phyloP scores from a whole-genome alignment of 35 echinoderm and acorn worm genomes.

The Eucidaris tribuloides region DNA sequence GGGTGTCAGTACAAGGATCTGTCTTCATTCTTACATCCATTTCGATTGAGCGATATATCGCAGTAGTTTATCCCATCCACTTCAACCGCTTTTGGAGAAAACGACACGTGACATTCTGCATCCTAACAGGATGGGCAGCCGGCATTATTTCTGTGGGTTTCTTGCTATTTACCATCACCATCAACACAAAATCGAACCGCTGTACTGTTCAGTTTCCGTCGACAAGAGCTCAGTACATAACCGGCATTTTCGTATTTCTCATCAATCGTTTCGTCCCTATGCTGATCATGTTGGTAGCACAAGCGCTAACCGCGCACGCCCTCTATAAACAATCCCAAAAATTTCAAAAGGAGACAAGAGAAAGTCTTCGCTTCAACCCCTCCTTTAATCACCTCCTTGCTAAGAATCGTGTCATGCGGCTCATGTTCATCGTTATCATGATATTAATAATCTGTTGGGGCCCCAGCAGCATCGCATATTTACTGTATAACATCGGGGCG shows the following conservation, averaged over 20 bases:
- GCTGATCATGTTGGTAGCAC: constrained; percentile 73
- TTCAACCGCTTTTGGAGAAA: constrained; percentile 45
- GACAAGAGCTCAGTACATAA: not conserved
- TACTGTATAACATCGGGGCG: constrained; percentile 59
- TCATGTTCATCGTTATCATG: constrained; percentile 69
- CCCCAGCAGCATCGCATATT: constrained; percentile 45
- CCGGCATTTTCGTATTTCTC: constrained; percentile 49
- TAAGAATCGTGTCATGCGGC: constrained; percentile 55
- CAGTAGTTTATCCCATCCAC: constrained; percentile 67
- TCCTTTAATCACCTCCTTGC: constrained; percentile 33
- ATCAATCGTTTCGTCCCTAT: constrained; percentile 67
- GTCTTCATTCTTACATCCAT: constrained; percentile 65
- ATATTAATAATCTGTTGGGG: constrained; percentile 85
- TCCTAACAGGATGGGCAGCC: constrained; percentile 27
- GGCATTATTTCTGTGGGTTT: constrained; percentile 31
- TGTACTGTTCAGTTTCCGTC: constrained; percentile 44
- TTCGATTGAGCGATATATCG: constrained; percentile 71
- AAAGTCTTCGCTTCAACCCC: too few relatives aligned
- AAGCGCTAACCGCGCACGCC: too few relatives aligned
- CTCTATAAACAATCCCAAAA: constrained; percentile 23
- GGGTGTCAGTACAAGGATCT: constrained; percentile 64
- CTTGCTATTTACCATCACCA: constrained; percentile 19
- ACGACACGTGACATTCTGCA: constrained; percentile 12
- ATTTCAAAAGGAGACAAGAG: not conserved
- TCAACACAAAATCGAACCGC: not conserved